These are phyloP conservation scores for Ochropacha duplaris DNA, from an alignment of 2,888 invertebrate genomes.

Conservation along the genomic window DNA sequence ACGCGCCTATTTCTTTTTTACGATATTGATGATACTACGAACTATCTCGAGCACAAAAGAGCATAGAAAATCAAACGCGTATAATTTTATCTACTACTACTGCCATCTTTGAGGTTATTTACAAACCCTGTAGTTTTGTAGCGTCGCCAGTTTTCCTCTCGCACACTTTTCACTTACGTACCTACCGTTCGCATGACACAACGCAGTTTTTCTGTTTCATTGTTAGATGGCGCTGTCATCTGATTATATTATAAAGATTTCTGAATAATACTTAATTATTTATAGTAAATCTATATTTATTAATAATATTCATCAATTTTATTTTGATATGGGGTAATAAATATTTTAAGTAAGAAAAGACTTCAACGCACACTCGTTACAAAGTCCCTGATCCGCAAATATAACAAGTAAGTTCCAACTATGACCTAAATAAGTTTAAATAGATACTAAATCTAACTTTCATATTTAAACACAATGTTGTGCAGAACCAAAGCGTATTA, in stretches of 20 bases:
- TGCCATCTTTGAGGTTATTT: conserved; percentile 31
- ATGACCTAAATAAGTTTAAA: too few species aligned
- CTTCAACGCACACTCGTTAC: not conserved
- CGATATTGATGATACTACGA: not conserved
- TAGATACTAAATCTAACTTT: too few species aligned
- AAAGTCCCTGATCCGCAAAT: not conserved
- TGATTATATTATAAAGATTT: too few species aligned
- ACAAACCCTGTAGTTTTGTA: not conserved
- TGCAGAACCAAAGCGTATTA: conserved; percentile 24
- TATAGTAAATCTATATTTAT: too few species aligned
- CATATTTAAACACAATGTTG: conserved; percentile 1
- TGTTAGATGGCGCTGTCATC: conserved; percentile 29
- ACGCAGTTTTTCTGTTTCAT: conserved; percentile 9
- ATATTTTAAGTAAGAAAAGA: not conserved
- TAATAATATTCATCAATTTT: not conserved
- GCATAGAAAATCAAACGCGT: not conserved
- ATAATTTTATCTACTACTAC: conserved; percentile 5
- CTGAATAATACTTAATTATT: too few species aligned
- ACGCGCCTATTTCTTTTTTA: not conserved
- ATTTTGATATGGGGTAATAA: not conserved
- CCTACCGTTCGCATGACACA: not conserved
- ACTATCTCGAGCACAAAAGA: not conserved
- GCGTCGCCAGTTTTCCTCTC: not conserved
- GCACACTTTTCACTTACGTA: not conserved
- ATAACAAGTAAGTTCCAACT: too few species aligned